Conservation (phyloP, 2,113 vertebrate species). For the Podiceps cristatus region DNA sequence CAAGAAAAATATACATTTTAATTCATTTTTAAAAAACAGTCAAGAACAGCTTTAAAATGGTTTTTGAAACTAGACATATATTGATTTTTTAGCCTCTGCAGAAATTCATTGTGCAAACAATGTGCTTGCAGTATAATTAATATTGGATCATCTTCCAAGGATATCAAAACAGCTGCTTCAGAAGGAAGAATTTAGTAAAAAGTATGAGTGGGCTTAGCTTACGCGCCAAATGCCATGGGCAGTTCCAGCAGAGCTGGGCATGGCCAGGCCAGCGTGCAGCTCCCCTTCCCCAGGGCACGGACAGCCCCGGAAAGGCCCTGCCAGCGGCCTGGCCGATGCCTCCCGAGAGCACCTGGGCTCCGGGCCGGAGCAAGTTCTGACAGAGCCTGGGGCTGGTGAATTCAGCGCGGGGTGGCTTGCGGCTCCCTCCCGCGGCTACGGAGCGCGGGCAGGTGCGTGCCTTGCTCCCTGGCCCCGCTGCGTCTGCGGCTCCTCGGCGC, state of each 20-base stretch:
- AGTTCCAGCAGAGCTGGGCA: too few relatives aligned
- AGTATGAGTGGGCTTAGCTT: fast-evolving
- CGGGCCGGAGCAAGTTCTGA: neutral
- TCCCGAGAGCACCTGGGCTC: too few relatives aligned
- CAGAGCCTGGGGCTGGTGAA: too few relatives aligned
- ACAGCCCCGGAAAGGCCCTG: too few relatives aligned
- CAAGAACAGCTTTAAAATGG: neutral
- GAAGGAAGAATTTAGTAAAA: neutral
- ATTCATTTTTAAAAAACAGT: neutral
- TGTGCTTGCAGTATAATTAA: neutral
- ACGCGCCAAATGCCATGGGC: fast-evolving
- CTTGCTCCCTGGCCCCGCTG: too few relatives aligned
- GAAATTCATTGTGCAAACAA: neutral
- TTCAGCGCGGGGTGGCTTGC: neutral
- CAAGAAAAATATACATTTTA: neutral
- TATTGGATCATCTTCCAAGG: neutral
- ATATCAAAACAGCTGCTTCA: neutral
- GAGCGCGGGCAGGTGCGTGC: too few relatives aligned
- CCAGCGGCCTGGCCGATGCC: too few relatives aligned
- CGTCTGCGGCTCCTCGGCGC: too few relatives aligned
- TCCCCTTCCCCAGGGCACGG: neutral
- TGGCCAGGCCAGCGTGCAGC: too few relatives aligned
- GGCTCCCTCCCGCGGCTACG: too few relatives aligned
- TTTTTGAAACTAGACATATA: neutral
- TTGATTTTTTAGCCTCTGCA: neutral